Conservation (phyloP, 1,140 invertebrate genomes). For the Monochamus saltuarius region DNA sequence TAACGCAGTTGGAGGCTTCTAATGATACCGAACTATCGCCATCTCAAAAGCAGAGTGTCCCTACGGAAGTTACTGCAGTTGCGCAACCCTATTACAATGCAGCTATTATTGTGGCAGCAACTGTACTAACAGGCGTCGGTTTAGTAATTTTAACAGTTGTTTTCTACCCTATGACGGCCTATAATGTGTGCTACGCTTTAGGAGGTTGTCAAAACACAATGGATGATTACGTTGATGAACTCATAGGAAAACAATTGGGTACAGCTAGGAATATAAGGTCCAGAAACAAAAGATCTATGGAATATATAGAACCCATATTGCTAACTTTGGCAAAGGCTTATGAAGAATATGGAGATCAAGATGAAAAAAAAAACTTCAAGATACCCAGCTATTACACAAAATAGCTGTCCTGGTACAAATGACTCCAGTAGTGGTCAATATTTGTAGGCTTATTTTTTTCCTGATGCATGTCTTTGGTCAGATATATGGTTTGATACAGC, state of each 20-base stretch:
- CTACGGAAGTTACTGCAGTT: too few relatives aligned
- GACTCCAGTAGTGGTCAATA: conserved; percentile 31
- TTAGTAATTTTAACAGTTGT: conserved; percentile 24
- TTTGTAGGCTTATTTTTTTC: conserved; percentile 27
- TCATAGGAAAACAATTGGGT: conserved; percentile 7
- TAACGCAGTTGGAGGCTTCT: too few relatives aligned
- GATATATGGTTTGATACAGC: too few relatives aligned
- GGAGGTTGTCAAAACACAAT: conserved; percentile 34
- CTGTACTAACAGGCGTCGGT: conserved; percentile 31
- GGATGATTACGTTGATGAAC: conserved; percentile 24
- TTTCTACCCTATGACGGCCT: conserved; percentile 30
- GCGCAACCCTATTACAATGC: conserved; percentile 27
- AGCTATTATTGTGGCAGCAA: conserved; percentile 24
- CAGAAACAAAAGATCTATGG: conserved; percentile 24
- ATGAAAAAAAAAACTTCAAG: conserved; percentile 38
- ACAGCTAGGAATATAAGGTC: conserved; percentile 8
- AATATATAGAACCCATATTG: conserved; percentile 31
- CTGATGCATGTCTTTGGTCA: conserved; percentile 21
- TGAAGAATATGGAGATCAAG: conserved; percentile 30
- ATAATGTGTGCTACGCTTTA: conserved; percentile 38
- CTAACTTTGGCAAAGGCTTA: conserved; percentile 30
- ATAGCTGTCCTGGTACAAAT: conserved; percentile 34
- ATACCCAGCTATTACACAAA: conserved; percentile 32
- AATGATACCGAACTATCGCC: conserved; percentile 3
- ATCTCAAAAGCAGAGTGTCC: too few relatives aligned